Conservation (phyloP, 2,797 vertebrate genomes). For the Columba guinea region DNA sequence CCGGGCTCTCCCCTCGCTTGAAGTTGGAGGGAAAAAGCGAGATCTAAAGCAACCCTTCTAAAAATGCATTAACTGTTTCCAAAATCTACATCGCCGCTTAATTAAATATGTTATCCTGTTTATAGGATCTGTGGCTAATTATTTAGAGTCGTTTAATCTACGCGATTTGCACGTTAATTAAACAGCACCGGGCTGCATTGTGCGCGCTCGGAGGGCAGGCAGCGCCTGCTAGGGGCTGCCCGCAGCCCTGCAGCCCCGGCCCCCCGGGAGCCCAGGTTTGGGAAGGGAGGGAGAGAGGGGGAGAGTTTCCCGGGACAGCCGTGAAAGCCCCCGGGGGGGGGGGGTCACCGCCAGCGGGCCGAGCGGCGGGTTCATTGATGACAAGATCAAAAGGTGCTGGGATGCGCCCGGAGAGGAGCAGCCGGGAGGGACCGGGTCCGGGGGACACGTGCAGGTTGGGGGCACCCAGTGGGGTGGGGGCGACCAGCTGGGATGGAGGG, state of each 20-base stretch:
- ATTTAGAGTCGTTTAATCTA: slow-evolving; percentile 95
- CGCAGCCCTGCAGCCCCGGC: neutral
- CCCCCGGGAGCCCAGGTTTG: neutral
- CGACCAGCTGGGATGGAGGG: neutral
- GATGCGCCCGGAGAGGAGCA: neutral
- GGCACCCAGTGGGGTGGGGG: neutral
- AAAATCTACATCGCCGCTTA: slow-evolving; percentile 84
- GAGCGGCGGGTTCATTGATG: neutral
- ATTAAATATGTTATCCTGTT: slow-evolving; percentile 94
- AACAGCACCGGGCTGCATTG: slow-evolving; percentile 83
- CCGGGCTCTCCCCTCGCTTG: slow-evolving; percentile 43
- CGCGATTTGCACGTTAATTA: slow-evolving; percentile 97
- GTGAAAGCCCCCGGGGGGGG: no score
- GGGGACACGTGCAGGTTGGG: neutral
- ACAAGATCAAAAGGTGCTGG: neutral
- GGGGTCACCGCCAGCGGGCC: neutral
- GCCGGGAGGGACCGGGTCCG: rapidly evolving
- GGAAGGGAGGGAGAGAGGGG: neutral
- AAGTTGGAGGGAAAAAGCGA: slow-evolving; percentile 69
- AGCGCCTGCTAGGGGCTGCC: slow-evolving; percentile 82
- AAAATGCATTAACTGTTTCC: slow-evolving; percentile 83
- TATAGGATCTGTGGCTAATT: slow-evolving; percentile 92
- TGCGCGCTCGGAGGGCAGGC: slow-evolving; percentile 66
- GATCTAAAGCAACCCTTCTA: slow-evolving; percentile 73
- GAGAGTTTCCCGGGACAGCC: neutral